These are phyloP conservation scores for Xenotilapia longispinis DNA, from an alignment of 2,113 vertebrate genomes.

Conservation along the genomic window DNA sequence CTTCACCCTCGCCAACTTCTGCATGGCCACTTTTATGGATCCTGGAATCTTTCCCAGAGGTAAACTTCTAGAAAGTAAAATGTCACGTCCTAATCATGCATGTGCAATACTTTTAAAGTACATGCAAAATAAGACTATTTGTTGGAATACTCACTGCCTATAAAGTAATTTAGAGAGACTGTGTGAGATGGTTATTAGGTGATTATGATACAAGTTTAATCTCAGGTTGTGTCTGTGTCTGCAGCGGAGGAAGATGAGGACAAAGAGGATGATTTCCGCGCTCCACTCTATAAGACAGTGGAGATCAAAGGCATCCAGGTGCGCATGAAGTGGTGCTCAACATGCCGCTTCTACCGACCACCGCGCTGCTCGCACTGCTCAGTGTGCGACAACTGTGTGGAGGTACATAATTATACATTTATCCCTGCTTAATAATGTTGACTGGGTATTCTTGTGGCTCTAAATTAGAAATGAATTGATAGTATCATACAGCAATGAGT, in stretches of 20 bases:
- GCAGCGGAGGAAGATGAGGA: constrained; percentile 96
- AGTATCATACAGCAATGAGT: neutral
- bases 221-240: neutral
- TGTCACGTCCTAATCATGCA: neutral
- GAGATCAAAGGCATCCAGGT: constrained; percentile 96
- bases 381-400: constrained; percentile 97
- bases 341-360: constrained; percentile 95
- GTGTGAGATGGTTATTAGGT: neutral
- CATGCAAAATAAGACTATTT: neutral
- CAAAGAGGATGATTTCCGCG: constrained; percentile 97
- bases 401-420: constrained; percentile 71
- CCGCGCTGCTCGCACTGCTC: constrained; percentile 97
- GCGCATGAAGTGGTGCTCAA: constrained; percentile 98
- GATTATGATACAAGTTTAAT: neutral
- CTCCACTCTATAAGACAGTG: constrained; percentile 95
- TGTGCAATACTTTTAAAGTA: neutral
- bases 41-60: constrained; percentile 96
- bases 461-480: neutral
- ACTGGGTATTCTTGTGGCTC: neutral
- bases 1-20: constrained; percentile 96
- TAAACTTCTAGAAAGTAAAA: constrained; percentile 30
- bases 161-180: neutral
- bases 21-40: constrained; percentile 99
- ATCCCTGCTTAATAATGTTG: neutral
- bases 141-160: neutral